Percentiles rank a stretch among this genome's conserved stretches.
Evolutionary conservation across 2,888 invertebrate species (phyloP).

Genomic region (Calephelis perditalis): DNA sequence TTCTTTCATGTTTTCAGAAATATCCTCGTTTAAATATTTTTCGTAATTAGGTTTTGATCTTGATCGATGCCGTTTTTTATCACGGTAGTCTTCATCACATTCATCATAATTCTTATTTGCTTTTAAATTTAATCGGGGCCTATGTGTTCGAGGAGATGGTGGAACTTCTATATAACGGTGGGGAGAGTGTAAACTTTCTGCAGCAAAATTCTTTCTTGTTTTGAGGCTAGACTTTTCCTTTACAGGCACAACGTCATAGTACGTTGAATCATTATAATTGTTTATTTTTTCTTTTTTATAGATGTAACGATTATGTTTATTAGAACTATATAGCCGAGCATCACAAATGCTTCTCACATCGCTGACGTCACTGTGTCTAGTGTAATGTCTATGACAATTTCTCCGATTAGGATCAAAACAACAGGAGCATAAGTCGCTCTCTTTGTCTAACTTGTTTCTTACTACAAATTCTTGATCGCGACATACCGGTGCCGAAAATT

Average conservation of each 20-base stretch:
- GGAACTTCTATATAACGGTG: conserved; percentile 55
- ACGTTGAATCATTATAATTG: conserved; percentile 51
- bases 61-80: conserved; percentile 17
- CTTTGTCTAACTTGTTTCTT: conserved; percentile 40
- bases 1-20: conserved; percentile 19
- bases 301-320: conserved; percentile 38
- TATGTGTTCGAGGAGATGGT: conserved; percentile 57
- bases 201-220: conserved; percentile 48
- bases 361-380: conserved; percentile 34
- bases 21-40: conserved; percentile 17
- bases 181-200: conserved; percentile 40
- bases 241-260: conserved; percentile 62
- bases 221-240: conserved; percentile 66
- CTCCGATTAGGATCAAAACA: conserved; percentile 38
- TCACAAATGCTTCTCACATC: conserved; percentile 58
- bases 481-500: conserved; percentile 62
- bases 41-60: conserved; percentile 6
- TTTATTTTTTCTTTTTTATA: conserved; percentile 35
- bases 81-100: conserved; percentile 39
- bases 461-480: conserved; percentile 51
- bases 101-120: conserved; percentile 46
- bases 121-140: conserved; percentile 58
- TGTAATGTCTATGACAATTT: conserved; percentile 29
- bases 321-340: conserved; percentile 50
- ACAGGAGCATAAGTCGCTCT: conserved; percentile 51